Percentiles rank a stretch among this genome's conserved stretches.
Evolutionary conservation across 2,113 vertebrate species (phyloP).

Genomic region (Salvelinus namaycush): DNA sequence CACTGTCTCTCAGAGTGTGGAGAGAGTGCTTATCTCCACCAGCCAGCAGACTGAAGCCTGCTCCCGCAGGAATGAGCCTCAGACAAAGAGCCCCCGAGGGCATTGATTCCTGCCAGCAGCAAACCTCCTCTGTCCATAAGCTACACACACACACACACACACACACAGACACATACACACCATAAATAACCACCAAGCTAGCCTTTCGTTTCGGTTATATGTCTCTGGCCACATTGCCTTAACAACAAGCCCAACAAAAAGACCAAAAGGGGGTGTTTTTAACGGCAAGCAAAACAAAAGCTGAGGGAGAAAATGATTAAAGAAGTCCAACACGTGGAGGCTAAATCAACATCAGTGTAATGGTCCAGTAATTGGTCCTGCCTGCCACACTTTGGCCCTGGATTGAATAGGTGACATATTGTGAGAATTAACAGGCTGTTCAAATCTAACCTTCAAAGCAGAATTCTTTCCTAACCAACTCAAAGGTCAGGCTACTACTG

Average conservation of each 20-base stretch:
- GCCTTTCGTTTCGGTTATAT: not conserved
- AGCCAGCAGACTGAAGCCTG: constrained; percentile 84
- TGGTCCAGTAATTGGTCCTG: constrained; percentile 59
- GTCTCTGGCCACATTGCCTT: not conserved
- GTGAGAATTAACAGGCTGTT: constrained; percentile 68
- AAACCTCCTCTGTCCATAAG: constrained; percentile 33
- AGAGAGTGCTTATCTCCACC: constrained; percentile 85
- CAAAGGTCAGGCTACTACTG: constrained; percentile 57
- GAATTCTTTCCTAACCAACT: constrained; percentile 9
- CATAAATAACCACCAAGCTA: constrained; percentile 59
- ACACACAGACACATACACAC: constrained; percentile 36
- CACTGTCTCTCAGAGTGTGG: constrained; percentile 84
- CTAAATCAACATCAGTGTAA: constrained; percentile 66
- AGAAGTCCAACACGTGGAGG: constrained; percentile 30
- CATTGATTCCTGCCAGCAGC: constrained; percentile 49
- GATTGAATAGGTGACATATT: constrained; percentile 64
- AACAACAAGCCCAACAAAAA: constrained; percentile 38
- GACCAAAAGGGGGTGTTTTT: constrained; percentile 45
- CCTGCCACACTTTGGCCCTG: constrained; percentile 27
- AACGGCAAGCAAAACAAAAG: constrained; percentile 58
- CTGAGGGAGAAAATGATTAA: constrained; percentile 35
- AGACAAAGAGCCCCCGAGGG: constrained; percentile 73
- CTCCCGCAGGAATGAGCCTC: constrained; percentile 73
- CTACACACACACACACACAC: constrained; percentile 32
- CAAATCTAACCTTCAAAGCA: constrained; percentile 54